These are phyloP conservation scores for Magallana nippona DNA, from an alignment of 2,888 invertebrate species.

Conservation along the genomic window DNA sequence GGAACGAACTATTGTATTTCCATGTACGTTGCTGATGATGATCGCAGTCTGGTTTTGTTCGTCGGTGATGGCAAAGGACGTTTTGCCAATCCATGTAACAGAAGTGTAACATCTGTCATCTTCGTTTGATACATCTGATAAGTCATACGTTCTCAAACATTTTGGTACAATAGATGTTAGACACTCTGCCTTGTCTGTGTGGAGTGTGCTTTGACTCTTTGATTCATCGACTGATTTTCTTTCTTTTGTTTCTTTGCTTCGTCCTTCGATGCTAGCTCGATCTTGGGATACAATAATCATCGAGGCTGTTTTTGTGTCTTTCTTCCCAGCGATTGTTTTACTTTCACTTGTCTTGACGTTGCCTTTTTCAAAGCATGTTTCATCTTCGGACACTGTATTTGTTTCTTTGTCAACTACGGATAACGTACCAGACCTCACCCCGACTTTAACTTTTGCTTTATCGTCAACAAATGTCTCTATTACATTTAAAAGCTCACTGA, in stretches of 20 bases:
- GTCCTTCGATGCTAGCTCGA: too few relatives aligned
- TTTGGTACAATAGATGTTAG: background rate
- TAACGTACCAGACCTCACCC: too few relatives aligned
- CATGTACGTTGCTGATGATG: background rate
- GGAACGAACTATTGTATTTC: background rate
- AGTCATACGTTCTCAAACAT: background rate
- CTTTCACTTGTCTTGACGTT: too few relatives aligned
- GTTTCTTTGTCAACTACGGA: too few relatives aligned
- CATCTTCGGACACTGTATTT: too few relatives aligned
- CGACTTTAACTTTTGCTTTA: background rate
- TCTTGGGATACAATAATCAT: too few relatives aligned
- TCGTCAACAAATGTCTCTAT: background rate
- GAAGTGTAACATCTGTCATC: background rate
- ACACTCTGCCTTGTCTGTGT: too few relatives aligned
- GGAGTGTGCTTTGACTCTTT: too few relatives aligned
- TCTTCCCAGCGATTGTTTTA: too few relatives aligned
- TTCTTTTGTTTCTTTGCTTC: too few relatives aligned
- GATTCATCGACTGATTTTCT: too few relatives aligned
- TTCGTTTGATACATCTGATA: background rate
- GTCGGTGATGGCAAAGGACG: constrained; percentile 1
- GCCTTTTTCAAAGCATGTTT: too few relatives aligned
- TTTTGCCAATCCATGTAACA: constrained; percentile 11
- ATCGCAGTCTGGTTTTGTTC: background rate
- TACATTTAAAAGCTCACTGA: background rate
- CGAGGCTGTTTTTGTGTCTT: background rate